Percentiles rank a stretch among this genome's conserved stretches.
These are phyloP conservation scores for Hystrix brachyura DNA, from an alignment of 2,113 vertebrate genomes.

Conservation along the genomic window DNA sequence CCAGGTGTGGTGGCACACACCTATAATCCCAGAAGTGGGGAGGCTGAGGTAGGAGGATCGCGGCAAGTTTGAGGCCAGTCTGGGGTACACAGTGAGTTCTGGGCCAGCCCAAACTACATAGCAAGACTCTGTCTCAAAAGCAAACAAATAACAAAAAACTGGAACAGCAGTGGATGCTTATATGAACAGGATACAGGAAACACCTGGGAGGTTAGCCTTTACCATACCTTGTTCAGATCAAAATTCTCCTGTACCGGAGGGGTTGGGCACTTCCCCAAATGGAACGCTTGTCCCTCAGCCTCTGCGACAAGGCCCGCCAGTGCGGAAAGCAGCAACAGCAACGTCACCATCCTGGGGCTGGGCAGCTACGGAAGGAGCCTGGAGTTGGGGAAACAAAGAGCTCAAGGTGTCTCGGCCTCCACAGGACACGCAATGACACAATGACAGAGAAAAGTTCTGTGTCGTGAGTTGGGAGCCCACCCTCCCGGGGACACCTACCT, in stretches of 20 bases:
- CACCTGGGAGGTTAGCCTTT: neutral
- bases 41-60: neutral
- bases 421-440: neutral
- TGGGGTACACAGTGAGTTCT: neutral
- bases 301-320: conserved; percentile 75
- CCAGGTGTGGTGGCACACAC: neutral
- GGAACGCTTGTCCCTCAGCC: conserved; percentile 90
- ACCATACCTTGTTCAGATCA: conserved; percentile 90
- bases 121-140: neutral
- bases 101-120: neutral
- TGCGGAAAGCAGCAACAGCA: neutral
- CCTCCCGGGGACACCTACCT: neutral
- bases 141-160: neutral
- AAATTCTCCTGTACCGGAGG: conserved; percentile 92
- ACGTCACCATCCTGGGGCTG: conserved; percentile 48
- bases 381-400: neutral
- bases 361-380: neutral
- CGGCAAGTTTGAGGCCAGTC: neutral
- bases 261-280: conserved; percentile 92
- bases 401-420: neutral
- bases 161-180: neutral
- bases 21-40: neutral
- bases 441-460: neutral
- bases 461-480: neutral
- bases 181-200: neutral